Evolutionary conservation across 1,140 invertebrate species (phyloP), one percentile per base, ranked within the genome.

Genomic region (Oryctes rhinoceros): DNA sequence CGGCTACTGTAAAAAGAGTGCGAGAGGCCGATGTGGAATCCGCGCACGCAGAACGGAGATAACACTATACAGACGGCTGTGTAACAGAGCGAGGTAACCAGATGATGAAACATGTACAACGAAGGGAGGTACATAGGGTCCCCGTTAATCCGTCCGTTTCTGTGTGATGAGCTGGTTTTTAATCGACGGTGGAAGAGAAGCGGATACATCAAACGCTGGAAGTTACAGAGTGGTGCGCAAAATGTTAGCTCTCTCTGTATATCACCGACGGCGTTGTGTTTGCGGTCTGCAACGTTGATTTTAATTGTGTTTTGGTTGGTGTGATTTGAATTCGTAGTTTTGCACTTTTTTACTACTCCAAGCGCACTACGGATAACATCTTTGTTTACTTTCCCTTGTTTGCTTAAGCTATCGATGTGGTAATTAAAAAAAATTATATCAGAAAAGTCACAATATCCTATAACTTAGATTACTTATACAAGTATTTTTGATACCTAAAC

Each of bases 151-250:
- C 30, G 24, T 24, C 67, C 15, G 37, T 39, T 24, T 76, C 37
- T 44, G 15, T 76, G 75, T 76, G 78, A 79, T 48, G 80, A 78
- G 71, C 20, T 49, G 78, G 77, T 81, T 83, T 83, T 83, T 83
- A 83, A 83, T 83, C 81, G 83, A 82, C 81, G 78, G 79, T 79
- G 81, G 81, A 78, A 77, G 65, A 67, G 77, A 47, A 53, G 10
- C 65, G 65, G 76, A 82, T 78, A 83, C 83, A 82, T 83, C 83
- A 83, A 83, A 83, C 80, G 78, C 59, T 53, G 24, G 5, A 35
- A 77, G 35, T 59, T 62, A 35, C 65, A 71, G 24, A 71, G 65
- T 37, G 65, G 65, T 24, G 65, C 20, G 67, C 80, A 30, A 71
- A 71, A 35, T 35, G 24, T 6, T 59, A 59, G 11, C 53, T 59